Conservation (phyloP, 2,113 vertebrate species). For the Psammodynastes pulverulentus region DNA sequence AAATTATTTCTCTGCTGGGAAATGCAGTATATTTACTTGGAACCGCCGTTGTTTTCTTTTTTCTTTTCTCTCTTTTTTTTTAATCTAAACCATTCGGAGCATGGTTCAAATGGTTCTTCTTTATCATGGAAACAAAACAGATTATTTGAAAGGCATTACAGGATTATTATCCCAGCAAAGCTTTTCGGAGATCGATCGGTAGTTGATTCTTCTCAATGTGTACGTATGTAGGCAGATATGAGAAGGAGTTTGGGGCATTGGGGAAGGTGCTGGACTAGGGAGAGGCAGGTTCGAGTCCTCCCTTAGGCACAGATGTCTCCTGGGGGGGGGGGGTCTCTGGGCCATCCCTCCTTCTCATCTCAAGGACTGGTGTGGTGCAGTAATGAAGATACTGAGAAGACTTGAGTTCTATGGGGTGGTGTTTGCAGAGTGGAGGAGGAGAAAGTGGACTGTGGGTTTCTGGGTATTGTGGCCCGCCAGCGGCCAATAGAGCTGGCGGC, state of each 20-base stretch:
- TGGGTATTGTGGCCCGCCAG: no score
- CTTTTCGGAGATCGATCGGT: conserved; percentile 30
- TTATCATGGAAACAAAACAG: conserved; percentile 1
- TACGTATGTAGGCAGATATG: background rate
- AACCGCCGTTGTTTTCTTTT: background rate
- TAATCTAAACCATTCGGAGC: background rate
- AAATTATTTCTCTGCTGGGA: conserved; percentile 5
- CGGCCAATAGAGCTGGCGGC: no score
- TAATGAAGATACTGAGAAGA: background rate
- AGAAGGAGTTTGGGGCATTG: background rate
- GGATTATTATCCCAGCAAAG: conserved; percentile 33
- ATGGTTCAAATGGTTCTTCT: background rate
- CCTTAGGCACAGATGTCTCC: no score
- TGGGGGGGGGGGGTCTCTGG: background rate
- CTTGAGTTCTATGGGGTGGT: background rate
- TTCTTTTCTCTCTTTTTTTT: background rate
- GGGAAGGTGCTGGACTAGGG: background rate
- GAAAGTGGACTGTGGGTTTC: no score
- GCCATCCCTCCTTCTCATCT: background rate
- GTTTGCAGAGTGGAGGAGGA: no score
- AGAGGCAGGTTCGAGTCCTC: background rate
- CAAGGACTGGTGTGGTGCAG: background rate
- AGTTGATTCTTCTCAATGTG: conserved; percentile 43
- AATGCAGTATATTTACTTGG: background rate
- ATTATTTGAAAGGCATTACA: conserved; percentile 38